These are phyloP conservation scores for Tigriopus japonicus DNA, from an alignment of 1,140 invertebrate genomes.

Conservation along the genomic window DNA sequence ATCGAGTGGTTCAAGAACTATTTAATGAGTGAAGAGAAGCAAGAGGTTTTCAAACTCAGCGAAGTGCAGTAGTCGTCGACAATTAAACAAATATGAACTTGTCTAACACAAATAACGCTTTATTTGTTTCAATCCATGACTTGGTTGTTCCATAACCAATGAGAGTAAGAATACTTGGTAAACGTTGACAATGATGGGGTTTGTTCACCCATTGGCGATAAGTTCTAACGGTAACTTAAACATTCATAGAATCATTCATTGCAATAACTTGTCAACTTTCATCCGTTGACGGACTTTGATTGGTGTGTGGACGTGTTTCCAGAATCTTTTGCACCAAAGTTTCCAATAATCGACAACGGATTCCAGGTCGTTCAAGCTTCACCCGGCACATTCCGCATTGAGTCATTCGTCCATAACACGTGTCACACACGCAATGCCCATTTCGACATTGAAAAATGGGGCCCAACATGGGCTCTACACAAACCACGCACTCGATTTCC, in stretches of 20 bases:
- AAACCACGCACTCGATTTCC: too few relatives aligned
- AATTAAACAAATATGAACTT: too few relatives aligned
- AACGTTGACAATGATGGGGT: too few relatives aligned
- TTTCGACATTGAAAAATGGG: background rate
- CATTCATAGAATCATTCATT: background rate
- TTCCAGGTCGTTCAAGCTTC: background rate
- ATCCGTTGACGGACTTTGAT: too few relatives aligned
- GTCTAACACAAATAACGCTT: too few relatives aligned
- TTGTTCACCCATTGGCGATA: background rate
- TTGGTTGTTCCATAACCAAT: too few relatives aligned
- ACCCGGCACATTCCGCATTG: background rate
- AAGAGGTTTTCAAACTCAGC: constrained; percentile 37
- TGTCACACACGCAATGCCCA: background rate
- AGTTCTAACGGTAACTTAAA: background rate
- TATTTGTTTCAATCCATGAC: too few relatives aligned
- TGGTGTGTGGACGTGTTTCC: background rate
- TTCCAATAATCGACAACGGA: background rate
- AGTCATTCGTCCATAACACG: background rate
- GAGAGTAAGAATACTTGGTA: too few relatives aligned
- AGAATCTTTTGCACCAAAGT: background rate
- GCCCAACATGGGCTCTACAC: too few relatives aligned
- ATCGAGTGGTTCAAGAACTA: constrained; percentile 82
- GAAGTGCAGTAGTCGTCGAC: background rate
- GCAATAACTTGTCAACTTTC: background rate
- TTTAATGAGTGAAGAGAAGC: constrained; percentile 48